Conservation (phyloP, 2,113 vertebrate genomes). For the Macroglossus sobrinus region DNA sequence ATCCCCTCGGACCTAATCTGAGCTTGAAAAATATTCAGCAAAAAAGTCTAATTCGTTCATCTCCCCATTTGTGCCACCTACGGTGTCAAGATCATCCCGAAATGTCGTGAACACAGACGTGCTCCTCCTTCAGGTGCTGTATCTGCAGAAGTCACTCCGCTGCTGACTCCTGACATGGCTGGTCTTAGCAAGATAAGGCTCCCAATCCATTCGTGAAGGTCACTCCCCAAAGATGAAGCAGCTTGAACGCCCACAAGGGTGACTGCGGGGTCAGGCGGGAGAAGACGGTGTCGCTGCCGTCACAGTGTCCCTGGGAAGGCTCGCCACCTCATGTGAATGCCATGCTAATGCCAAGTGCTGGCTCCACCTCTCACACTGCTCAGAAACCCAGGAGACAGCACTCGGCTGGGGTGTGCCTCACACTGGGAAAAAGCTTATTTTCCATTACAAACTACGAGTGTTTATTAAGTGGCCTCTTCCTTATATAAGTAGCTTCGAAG, state of each 20-base stretch:
- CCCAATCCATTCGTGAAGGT: constrained; percentile 72
- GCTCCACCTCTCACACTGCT: neutral
- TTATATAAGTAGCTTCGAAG: neutral
- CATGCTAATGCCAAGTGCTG: constrained; percentile 45
- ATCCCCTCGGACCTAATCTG: neutral
- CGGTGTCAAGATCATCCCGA: constrained; percentile 14
- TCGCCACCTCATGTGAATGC: neutral
- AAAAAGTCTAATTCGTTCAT: neutral
- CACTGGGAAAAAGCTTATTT: neutral
- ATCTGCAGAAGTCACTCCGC: constrained; percentile 60
- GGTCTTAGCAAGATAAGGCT: constrained; percentile 78
- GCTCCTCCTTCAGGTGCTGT: constrained; percentile 43
- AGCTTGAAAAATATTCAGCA: constrained; percentile 46
- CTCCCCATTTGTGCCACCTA: neutral
- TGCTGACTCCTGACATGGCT: constrained; percentile 70
- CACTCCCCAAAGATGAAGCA: constrained; percentile 72
- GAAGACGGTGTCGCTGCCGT: constrained; percentile 63
- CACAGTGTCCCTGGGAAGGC: constrained; percentile 37
- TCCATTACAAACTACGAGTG: neutral
- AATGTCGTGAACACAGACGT: neutral
- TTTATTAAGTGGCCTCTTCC: neutral
- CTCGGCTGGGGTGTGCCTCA: neutral
- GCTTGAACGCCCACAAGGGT: constrained; percentile 54
- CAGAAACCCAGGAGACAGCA: neutral
- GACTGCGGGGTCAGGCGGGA: constrained; percentile 40